Conservation (phyloP, 2,888 invertebrate species). For the Rhodophaea formosa region DNA sequence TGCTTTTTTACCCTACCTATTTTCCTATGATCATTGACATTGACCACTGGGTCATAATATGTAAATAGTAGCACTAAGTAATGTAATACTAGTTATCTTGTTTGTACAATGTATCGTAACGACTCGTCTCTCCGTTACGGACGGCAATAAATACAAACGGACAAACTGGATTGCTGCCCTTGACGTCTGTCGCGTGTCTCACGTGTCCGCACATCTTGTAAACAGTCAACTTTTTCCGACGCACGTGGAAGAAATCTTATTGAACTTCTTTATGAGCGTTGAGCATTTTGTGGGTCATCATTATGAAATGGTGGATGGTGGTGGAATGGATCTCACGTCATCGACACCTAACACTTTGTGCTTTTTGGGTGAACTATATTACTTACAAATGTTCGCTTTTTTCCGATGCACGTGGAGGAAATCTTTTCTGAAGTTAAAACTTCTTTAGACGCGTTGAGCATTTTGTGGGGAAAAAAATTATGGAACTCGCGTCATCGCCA, state of each 20-base stretch:
- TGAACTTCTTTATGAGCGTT: background rate
- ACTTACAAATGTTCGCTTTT: too few species aligned
- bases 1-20: too few species aligned
- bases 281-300: background rate
- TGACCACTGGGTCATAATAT: too few species aligned
- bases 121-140: background rate
- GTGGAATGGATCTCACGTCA: background rate
- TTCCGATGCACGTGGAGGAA: too few species aligned
- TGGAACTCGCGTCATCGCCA: too few species aligned
- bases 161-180: constrained; percentile 12
- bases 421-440: too few species aligned
- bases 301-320: background rate
- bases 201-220: background rate
- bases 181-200: constrained; percentile 8
- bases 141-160: background rate
- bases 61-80: background rate
- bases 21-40: too few species aligned
- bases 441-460: too few species aligned
- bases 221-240: background rate
- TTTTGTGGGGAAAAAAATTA: too few species aligned
- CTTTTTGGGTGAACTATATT: too few species aligned
- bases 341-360: too few species aligned
- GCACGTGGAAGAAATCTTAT: background rate
- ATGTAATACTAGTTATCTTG: background rate
- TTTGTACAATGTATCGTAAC: background rate